Conservation (phyloP, 2,888 invertebrate genomes). For the Hylaea fasciaria region DNA sequence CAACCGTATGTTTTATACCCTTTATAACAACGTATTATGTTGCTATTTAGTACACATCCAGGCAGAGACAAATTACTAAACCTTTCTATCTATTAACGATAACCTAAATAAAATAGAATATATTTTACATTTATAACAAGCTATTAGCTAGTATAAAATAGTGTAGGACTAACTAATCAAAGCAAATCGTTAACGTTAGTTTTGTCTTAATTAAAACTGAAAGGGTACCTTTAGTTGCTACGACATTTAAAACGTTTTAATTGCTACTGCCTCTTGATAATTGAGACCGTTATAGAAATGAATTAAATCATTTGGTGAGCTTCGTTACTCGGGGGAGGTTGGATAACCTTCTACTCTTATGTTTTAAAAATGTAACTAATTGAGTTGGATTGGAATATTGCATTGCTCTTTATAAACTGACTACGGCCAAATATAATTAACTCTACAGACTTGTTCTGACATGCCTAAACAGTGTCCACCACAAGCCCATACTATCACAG, state of each 20-base stretch:
- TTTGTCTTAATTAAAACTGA: slow-evolving; percentile 12
- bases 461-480: no score
- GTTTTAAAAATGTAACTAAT: slow-evolving; percentile 11
- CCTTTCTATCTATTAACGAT: neutral
- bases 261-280: slow-evolving; percentile 58
- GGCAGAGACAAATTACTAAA: no score
- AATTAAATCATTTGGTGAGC: slow-evolving; percentile 57
- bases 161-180: neutral
- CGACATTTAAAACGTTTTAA: slow-evolving; percentile 59
- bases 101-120: neutral
- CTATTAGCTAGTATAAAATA: no score
- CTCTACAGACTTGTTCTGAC: no score
- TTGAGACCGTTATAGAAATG: slow-evolving; percentile 61
- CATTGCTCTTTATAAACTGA: no score
- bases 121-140: neutral
- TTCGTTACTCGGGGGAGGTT: slow-evolving; percentile 9
- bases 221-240: slow-evolving; percentile 39
- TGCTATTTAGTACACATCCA: no score
- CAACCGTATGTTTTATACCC: no score
- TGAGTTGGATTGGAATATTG: neutral
- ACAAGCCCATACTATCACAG: no score
- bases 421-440: no score
- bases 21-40: no score
- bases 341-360: neutral
- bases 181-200: neutral